Base-by-base conservation (phyloP, 2,888 invertebrate genomes). In the Pollenia labialis region DNA sequence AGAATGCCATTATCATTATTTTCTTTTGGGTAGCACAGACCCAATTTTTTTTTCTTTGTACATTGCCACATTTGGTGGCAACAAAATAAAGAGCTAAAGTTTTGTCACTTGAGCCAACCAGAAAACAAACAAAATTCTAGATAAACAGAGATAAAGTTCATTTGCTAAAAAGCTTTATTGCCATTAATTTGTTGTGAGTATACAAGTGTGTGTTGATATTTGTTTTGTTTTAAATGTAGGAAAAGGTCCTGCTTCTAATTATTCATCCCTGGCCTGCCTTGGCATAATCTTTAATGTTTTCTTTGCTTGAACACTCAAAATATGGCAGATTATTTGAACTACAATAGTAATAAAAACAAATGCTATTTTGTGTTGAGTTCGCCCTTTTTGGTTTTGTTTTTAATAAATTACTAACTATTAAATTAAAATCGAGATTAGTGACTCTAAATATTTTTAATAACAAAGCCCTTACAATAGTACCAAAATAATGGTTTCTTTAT, bases 341-440 rank as follows among this genome's bases (percentile, higher is more conserved):
- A 32, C 32, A 32, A 32, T 32, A 6, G 32, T 6, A 6, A 32
- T 32, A 9, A 23, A 23, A 23, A 14, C 58, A 32, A 58, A 14
- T 40, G 32, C 8, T 8, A 23, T 11, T 56, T 23, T 64, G 4
- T 44, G 18, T 48, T 44, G 9, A 23, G 0, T 42, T n/a, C 46
- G 14, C 9, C 3, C 11, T 58, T 58, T 1, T 6, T 16, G 32
- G 32, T 44, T 23, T 81, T 11, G 16, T 66, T 66, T 74, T 75
- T 68, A 58, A 60, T 81, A 74, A 81, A 81, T 81, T 74, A 58
- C 72, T 81, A 68, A 58, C 72, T 81, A 58, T 74, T 74, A 81
- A 81, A 81, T 81, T 64, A 81, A 74, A 66, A 81, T 74, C 74
- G 66, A 81, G 81, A 74, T 74, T 81, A 81, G 74, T 74, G 56